Conservation (phyloP, 2,888 invertebrate species). For the Cinara cedri region DNA sequence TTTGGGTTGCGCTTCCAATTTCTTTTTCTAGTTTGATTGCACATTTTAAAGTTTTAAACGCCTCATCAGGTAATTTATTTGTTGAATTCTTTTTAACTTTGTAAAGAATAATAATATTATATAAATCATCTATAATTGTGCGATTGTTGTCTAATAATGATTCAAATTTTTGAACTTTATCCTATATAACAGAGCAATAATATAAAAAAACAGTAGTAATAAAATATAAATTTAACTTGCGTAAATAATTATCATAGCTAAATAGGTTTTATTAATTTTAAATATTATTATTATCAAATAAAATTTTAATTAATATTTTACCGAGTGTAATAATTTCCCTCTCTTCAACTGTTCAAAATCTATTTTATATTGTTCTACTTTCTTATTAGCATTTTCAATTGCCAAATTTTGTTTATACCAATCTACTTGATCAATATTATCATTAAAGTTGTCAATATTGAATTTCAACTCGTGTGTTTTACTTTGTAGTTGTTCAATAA, state of each 20-base stretch:
- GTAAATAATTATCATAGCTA: no score
- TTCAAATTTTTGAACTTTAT: constrained; percentile 19
- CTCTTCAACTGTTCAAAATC: constrained; percentile 37
- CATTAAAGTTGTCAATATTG: not conserved
- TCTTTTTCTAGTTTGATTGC: constrained; percentile 41
- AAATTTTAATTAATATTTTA: not conserved
- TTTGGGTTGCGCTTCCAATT: not conserved
- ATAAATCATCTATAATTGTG: constrained; percentile 12
- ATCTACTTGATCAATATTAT: not conserved
- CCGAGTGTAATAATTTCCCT: constrained; percentile 14
- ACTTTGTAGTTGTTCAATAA: constrained; percentile 4
- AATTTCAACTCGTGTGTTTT: constrained; percentile 12
- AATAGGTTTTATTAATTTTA: no score
- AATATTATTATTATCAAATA: not conserved
- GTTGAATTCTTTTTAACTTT: constrained; percentile 7
- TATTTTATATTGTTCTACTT: constrained; percentile 24
- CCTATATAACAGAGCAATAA: constrained; percentile 1
- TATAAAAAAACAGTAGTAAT: not conserved
- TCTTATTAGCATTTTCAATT: constrained; percentile 2
- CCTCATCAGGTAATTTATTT: constrained; percentile 19
- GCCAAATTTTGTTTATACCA: constrained; percentile 17
- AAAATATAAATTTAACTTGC: not conserved
- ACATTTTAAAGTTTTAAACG: constrained; percentile 18
- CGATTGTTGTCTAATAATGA: not conserved
- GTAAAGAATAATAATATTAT: constrained; percentile 14